A percentile compares a stretch with the other conserved stretches of the same genome.
Evolutionary conservation across 2,888 invertebrate species (phyloP).

Genomic region (Anaspis maculata): DNA sequence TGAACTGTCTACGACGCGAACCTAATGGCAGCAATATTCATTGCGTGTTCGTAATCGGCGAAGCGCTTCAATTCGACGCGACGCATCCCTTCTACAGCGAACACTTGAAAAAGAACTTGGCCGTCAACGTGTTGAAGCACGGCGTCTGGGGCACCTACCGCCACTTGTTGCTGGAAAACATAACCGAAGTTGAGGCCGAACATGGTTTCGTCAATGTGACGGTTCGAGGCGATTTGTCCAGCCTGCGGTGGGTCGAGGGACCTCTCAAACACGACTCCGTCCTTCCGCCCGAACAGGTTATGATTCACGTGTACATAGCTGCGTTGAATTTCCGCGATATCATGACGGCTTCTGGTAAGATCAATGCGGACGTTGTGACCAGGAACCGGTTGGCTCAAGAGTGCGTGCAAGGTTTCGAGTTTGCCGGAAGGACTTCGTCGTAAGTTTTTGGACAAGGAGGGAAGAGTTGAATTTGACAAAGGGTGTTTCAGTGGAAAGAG

Average conservation of each 20-base stretch:
- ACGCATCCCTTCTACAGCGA: constrained; percentile 48
- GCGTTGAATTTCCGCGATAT: constrained; percentile 12
- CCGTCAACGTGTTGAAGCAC: constrained; percentile 66
- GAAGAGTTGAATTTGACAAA: constrained; percentile 4
- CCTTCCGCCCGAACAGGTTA: neutral
- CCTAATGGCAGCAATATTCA: constrained; percentile 42
- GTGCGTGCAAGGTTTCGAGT: constrained; percentile 3
- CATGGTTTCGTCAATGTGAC: constrained; percentile 71
- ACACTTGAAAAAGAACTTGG: constrained; percentile 61
- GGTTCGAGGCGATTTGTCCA: constrained; percentile 80
- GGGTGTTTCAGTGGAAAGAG: constrained; percentile 46
- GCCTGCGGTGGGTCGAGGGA: constrained; percentile 75
- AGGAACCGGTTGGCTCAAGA: constrained; percentile 1
- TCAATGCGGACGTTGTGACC: constrained; percentile 1
- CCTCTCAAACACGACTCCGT: constrained; percentile 28
- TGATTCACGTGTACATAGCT: constrained; percentile 5
- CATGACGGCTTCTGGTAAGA: constrained; percentile 7
- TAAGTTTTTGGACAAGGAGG: neutral
- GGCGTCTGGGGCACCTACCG: constrained; percentile 61
- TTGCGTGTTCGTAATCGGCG: constrained; percentile 51
- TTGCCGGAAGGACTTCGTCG: constrained; percentile 3
- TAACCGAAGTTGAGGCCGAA: constrained; percentile 43
- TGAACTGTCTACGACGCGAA: constrained; percentile 60
- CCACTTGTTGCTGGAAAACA: constrained; percentile 58
- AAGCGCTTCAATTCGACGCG: constrained; percentile 57